Conservation (phyloP, 2,888 invertebrate genomes). For the Lottia scabra region DNA sequence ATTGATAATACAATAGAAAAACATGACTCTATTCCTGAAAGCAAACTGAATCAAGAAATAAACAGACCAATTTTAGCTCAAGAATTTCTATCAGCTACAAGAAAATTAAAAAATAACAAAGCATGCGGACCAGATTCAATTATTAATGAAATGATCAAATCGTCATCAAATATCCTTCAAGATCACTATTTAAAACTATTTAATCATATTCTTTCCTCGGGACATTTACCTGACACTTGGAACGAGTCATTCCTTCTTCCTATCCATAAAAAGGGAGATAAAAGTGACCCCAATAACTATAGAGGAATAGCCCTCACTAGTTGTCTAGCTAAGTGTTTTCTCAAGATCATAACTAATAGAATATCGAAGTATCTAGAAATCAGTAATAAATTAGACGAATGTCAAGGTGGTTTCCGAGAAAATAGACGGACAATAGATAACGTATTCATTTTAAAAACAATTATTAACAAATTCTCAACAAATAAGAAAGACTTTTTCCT, state of each 20-base stretch:
- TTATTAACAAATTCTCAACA: background rate
- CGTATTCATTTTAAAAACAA: background rate
- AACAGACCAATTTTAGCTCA: background rate
- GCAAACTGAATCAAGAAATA: background rate
- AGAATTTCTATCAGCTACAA: background rate
- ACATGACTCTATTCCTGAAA: too few species aligned
- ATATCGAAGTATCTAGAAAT: background rate
- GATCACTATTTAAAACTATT: background rate
- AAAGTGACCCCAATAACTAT: background rate
- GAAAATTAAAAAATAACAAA: background rate
- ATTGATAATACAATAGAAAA: too few species aligned
- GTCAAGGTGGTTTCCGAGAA: background rate
- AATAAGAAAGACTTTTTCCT: background rate
- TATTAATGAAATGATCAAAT: background rate
- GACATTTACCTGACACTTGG: background rate
- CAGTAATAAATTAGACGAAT: background rate
- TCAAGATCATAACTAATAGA: background rate
- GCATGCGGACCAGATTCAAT: background rate
- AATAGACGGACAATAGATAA: background rate
- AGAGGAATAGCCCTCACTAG: background rate
- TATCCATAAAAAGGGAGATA: background rate
- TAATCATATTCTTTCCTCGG: background rate
- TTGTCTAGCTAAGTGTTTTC: background rate
- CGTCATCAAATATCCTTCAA: background rate
- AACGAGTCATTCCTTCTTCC: background rate